Evolutionary conservation across 2,113 vertebrate genomes (phyloP).

Genomic region (Crotalus helleri): DNA sequence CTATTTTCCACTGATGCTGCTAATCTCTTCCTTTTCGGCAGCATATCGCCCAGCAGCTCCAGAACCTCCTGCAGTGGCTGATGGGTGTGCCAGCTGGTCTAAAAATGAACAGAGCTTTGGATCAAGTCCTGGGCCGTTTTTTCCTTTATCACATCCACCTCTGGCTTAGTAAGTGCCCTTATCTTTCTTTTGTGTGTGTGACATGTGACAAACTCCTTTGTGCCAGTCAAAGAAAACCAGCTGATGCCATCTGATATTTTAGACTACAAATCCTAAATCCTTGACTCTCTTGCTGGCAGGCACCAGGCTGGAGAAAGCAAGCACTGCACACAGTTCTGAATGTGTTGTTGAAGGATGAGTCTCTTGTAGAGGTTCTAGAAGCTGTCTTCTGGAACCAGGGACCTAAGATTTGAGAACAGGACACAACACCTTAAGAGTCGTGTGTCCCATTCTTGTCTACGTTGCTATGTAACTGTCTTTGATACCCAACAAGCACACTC

Average conservation of each 20-base stretch:
- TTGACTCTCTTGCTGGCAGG: not conserved
- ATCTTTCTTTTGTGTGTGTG: not conserved
- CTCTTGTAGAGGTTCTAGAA: not conserved
- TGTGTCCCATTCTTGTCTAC: not conserved
- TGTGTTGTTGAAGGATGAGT: not conserved
- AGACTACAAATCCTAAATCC: too few species aligned
- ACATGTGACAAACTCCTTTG: not conserved
- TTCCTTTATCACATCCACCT: conserved; percentile 98
- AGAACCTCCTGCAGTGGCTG: conserved; percentile 92
- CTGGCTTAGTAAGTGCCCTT: conserved; percentile 90
- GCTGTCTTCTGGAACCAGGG: not conserved
- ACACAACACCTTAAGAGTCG: not conserved
- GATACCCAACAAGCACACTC: not conserved
- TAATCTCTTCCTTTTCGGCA: conserved; percentile 49
- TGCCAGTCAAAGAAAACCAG: not conserved
- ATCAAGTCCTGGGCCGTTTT: conserved; percentile 93
- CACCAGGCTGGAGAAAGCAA: not conserved
- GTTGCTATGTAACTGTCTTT: not conserved
- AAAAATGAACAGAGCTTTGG: conserved; percentile 96
- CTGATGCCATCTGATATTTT: too few species aligned
- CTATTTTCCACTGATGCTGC: not conserved
- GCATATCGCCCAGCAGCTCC: conserved; percentile 86
- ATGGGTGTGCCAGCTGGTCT: conserved; percentile 96
- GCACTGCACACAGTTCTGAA: not conserved
- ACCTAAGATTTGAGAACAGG: not conserved